Evolutionary conservation across 2,797 vertebrate genomes (phyloP), one percentile per base, ranked within the genome.

Genomic region (Esox masquinongy): DNA sequence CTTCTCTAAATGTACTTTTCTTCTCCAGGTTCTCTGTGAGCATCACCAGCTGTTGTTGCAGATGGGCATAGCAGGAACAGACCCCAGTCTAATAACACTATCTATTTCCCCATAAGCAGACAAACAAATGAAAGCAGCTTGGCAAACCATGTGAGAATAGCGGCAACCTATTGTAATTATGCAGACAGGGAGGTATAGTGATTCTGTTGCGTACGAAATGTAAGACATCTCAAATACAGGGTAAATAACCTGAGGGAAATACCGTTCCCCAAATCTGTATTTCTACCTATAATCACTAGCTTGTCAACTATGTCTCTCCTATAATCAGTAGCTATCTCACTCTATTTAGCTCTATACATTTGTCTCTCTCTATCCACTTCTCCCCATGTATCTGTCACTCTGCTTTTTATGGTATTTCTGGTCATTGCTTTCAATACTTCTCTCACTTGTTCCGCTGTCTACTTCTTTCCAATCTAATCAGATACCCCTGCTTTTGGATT

Each of bases 81-180:
- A 78, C 84, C 86, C 78, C 74, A 53, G 80, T 86, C 77, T 82
- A 86, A 88, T 83, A 83, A 83, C 78, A 79, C 79, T 67, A 83
- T 90, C 82, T 83, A 88, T 90, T 90, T 91, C 77, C 68, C 85
- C 82, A 77, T 81, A 89, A 85, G 76, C 76, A 79, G 82, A 85
- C 81, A 79, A 84, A 74, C 78, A 80, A 84, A 82, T 80, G 85
- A 80, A 82, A 85, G 67, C 53, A 47, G 76, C 74, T 77, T 74
- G 73, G 77, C 79, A 82, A 85, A 73, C 78, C 83, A 83, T 76
- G 85, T 73, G 70, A 79, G 75, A 66, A 77, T 56, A 47, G 74
- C 76, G 80, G 74, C 68, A 56, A 56, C 75, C 69, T 77, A 74
- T 74, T 71, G 24, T 56, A 73, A 78, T 81, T 81, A 50, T 64